These are phyloP conservation scores for Sus cebifrons DNA, from an alignment of 2,797 vertebrate genomes.

Conservation along the genomic window DNA sequence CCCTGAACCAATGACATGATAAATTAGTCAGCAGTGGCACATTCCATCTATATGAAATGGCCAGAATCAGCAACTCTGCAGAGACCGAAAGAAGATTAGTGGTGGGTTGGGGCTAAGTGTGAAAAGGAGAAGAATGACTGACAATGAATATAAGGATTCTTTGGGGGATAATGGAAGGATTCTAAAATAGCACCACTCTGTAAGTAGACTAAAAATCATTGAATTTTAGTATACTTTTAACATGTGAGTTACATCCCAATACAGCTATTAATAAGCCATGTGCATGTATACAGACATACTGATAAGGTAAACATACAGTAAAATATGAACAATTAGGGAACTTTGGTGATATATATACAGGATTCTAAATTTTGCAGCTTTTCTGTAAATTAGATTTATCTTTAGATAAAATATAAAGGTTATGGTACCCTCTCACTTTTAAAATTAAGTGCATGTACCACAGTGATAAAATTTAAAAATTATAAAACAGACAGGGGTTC, in stretches of 20 bases:
- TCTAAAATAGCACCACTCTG: background rate
- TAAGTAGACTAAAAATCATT: background rate
- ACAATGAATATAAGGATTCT: background rate
- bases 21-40: background rate
- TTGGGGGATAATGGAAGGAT: background rate
- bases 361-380: background rate
- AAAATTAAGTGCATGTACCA: background rate
- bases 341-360: background rate
- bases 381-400: background rate
- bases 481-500: background rate
- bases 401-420: slow-evolving; percentile 21
- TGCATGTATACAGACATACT: background rate
- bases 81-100: background rate
- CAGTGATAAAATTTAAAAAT: background rate
- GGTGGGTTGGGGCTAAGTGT: background rate
- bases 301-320: background rate
- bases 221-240: background rate
- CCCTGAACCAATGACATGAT: background rate
- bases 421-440: background rate
- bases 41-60: background rate
- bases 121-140: background rate
- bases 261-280: background rate
- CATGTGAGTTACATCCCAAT: background rate
- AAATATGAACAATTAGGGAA: background rate
- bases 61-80: background rate